Evolutionary conservation across 2,888 invertebrate genomes (phyloP).

Genomic region (Diploptera punctata): DNA sequence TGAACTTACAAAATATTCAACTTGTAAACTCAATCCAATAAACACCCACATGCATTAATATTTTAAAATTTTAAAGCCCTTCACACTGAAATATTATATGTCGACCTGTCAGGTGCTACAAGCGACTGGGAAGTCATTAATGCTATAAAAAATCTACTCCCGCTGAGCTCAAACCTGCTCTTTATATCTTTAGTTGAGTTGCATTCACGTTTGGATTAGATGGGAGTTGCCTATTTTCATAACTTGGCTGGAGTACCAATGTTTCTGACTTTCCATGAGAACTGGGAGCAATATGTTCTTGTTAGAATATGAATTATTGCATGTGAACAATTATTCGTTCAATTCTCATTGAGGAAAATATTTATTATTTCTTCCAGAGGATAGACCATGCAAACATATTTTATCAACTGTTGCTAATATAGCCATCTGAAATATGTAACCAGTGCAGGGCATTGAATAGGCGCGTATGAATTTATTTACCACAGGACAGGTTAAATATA

Average conservation of each 20-base stretch:
- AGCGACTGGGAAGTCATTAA: background rate
- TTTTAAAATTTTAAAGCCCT: background rate
- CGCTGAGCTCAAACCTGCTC: background rate
- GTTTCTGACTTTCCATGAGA: no score
- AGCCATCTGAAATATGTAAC: no score
- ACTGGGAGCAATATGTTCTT: no score
- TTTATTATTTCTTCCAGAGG: no score
- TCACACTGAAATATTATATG: background rate
- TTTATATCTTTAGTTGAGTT: background rate
- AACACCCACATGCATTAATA: background rate
- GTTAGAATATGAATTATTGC: no score
- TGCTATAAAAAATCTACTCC: background rate
- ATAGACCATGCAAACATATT: no score
- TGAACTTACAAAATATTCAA: constrained; percentile 1
- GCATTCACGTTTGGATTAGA: background rate
- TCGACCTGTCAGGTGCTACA: background rate
- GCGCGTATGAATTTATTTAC: no score
- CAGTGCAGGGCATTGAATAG: no score
- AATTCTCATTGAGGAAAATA: no score
- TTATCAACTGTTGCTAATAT: no score
- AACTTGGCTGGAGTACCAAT: background rate
- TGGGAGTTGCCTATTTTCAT: background rate
- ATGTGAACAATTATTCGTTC: no score
- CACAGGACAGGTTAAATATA: no score
- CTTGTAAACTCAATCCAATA: background rate